Percentiles rank a stretch among this genome's conserved stretches.
phyloP scores from a whole-genome alignment of 2,113 vertebrate species.

The Danio rerio region GRCz12tu NC_133183.1:27227501-27228000 shows the following conservation, averaged over 20 bases:
- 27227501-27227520: no score
- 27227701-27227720: slow-evolving; percentile 76
- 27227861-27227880: slow-evolving; percentile 84
- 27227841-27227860: slow-evolving; percentile 93
- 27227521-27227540: no score
- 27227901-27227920: no score
- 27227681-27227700: slow-evolving; percentile 77
- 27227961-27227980: no score
- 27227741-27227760: slow-evolving; percentile 66
- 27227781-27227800: slow-evolving; percentile 62
- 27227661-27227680: slow-evolving; percentile 38
- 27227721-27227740: slow-evolving; percentile 64
- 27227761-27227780: slow-evolving; percentile 69
- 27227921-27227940: no score
- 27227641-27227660: not conserved
- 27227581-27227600: not conserved
- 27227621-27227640: not conserved
- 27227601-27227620: not conserved
- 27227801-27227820: slow-evolving; percentile 79
- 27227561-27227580: not conserved
- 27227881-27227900: not conserved
- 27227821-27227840: slow-evolving; percentile 87
- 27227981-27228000: no score
- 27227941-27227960: no score
- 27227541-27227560: no score